These are phyloP conservation scores for Rhagoletis pomonella DNA, from an alignment of 1,140 invertebrate species.

Conservation along the genomic window DNA sequence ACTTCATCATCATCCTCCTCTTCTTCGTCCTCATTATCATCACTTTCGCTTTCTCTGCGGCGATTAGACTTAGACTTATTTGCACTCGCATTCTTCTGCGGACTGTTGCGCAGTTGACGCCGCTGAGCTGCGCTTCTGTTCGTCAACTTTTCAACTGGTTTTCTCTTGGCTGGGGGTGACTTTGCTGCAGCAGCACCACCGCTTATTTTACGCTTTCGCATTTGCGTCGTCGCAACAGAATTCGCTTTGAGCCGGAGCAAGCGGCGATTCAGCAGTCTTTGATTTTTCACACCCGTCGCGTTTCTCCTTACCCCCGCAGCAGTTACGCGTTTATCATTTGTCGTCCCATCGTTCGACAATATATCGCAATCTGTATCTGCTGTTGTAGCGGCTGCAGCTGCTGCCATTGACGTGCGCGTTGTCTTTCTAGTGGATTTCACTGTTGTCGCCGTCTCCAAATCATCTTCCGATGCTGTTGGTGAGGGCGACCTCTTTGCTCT, in stretches of 20 bases:
- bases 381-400: constrained; percentile 55
- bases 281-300: constrained; percentile 56
- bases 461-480: constrained; percentile 57
- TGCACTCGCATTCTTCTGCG: constrained; percentile 13
- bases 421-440: constrained; percentile 67
- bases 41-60: constrained; percentile 9
- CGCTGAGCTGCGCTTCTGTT: not conserved
- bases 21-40: constrained; percentile 56
- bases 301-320: constrained; percentile 18
- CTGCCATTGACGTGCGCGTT: constrained; percentile 68
- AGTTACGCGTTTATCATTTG: not conserved
- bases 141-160: not conserved
- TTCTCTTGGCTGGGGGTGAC: constrained; percentile 5
- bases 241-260: not conserved
- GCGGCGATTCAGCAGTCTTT: constrained; percentile 55
- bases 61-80: not conserved
- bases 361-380: constrained; percentile 20
- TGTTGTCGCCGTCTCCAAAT: not conserved
- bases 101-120: constrained; percentile 49
- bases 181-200: not conserved
- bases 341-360: not conserved
- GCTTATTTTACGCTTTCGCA: constrained; percentile 29
- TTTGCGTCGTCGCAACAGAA: not conserved
- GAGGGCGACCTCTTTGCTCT: constrained; percentile 51
- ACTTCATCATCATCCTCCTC: not conserved